Percentiles rank a stretch among this genome's conserved stretches.
Conservation (phyloP, 2,797 vertebrate genomes). For the Pitangus sulphuratus region DNA sequence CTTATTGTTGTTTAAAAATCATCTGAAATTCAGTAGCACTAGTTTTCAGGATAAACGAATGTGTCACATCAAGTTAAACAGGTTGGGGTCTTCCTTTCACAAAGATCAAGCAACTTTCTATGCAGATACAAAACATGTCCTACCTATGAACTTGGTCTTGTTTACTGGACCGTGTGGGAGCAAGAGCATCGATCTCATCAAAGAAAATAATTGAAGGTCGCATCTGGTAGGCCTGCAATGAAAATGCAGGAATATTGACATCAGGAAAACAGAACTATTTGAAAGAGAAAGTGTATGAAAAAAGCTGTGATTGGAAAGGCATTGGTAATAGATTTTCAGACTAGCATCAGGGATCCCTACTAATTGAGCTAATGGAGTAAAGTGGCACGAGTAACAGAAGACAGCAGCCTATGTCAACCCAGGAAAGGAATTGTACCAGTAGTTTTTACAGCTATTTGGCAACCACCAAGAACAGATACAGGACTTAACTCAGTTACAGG, state of each 20-base stretch:
- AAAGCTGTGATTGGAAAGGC: background rate
- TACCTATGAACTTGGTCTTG: conserved; percentile 85
- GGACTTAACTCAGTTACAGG: background rate
- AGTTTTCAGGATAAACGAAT: background rate
- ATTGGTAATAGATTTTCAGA: background rate
- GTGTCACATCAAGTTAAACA: background rate
- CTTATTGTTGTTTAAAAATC: background rate
- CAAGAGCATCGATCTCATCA: conserved; percentile 83
- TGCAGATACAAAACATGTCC: fast-evolving
- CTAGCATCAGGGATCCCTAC: background rate
- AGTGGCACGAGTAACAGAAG: fast-evolving
- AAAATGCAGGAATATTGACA: background rate
- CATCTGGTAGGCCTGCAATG: conserved; percentile 79
- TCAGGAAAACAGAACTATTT: background rate
- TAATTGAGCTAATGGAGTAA: background rate
- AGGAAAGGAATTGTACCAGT: background rate
- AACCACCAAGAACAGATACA: background rate
- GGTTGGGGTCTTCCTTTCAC: background rate
- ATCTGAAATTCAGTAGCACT: background rate
- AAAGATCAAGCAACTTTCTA: background rate
- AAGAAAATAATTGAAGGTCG: conserved; percentile 84
- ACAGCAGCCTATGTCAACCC: background rate
- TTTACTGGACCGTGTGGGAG: conserved; percentile 79
- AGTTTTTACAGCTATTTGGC: background rate
- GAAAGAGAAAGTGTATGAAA: background rate